phyloP scores from a whole-genome alignment of 2,888 invertebrate genomes.

The Therioaphis trifolii region DNA sequence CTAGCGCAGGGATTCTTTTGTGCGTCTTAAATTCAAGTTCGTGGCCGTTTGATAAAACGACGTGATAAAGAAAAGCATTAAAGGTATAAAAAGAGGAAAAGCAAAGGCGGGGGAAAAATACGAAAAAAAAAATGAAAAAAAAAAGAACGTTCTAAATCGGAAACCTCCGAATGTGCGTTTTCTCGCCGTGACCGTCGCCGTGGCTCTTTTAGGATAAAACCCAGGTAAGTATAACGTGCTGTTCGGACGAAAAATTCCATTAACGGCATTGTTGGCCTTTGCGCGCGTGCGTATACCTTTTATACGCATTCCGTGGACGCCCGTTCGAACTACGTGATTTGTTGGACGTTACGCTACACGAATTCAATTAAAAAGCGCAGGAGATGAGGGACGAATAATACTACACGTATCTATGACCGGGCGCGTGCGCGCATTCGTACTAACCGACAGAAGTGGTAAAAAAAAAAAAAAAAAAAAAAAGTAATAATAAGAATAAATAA shows the following conservation, averaged over 20 bases:
- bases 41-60: constrained; percentile 15
- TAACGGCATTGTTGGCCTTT: constrained; percentile 12
- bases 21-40: neutral
- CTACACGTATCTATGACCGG: neutral
- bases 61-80: constrained; percentile 17
- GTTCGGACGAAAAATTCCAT: constrained; percentile 17
- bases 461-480: too few relatives aligned
- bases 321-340: constrained; percentile 26
- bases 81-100: neutral
- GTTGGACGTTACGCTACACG: constrained; percentile 17
- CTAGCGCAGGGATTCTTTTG: neutral
- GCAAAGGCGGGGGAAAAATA: too few relatives aligned
- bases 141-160: constrained; percentile 28
- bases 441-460: constrained; percentile 11
- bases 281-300: neutral
- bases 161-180: constrained; percentile 12
- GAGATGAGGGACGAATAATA: constrained; percentile 15
- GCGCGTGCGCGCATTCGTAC: neutral
- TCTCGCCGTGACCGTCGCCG: too few relatives aligned
- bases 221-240: neutral
- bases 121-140: constrained; percentile 1
- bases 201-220: constrained; percentile 27
- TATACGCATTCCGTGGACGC: neutral
- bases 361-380: constrained; percentile 30
- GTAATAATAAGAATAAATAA: constrained; percentile 32